Conservation (phyloP, 2,113 vertebrate species). For the Microtus oregoni region DNA sequence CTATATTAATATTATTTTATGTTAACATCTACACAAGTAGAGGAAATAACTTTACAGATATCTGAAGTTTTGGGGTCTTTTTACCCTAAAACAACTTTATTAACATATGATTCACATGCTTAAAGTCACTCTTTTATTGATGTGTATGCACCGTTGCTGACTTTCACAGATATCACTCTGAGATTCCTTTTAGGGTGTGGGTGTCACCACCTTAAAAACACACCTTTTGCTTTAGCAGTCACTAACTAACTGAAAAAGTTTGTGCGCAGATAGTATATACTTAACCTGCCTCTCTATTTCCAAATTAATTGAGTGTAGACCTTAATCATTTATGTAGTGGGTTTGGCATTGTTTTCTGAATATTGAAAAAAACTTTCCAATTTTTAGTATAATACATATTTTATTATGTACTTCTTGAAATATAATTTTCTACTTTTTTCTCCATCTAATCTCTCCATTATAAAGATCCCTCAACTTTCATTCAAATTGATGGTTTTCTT, state of each 20-base stretch:
- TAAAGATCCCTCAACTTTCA: neutral
- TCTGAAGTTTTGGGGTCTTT: neutral
- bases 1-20: neutral
- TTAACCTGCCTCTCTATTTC: neutral
- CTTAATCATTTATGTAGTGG: neutral
- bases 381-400: neutral
- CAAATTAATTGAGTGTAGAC: neutral
- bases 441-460: neutral
- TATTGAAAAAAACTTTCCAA: neutral
- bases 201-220: neutral
- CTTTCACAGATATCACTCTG: neutral
- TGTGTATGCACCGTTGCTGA: too few species aligned
- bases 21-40: neutral
- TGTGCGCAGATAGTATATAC: neutral
- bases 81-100: neutral
- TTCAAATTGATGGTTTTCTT: neutral
- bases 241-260: neutral
- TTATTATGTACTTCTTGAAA: neutral
- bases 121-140: neutral
- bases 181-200: neutral
- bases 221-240: neutral
- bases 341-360: neutral
- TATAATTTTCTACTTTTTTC: neutral
- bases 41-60: neutral
- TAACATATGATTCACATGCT: neutral